Evolutionary conservation across 2,888 invertebrate genomes (phyloP).

Genomic region (Drosophila limbata): DNA sequence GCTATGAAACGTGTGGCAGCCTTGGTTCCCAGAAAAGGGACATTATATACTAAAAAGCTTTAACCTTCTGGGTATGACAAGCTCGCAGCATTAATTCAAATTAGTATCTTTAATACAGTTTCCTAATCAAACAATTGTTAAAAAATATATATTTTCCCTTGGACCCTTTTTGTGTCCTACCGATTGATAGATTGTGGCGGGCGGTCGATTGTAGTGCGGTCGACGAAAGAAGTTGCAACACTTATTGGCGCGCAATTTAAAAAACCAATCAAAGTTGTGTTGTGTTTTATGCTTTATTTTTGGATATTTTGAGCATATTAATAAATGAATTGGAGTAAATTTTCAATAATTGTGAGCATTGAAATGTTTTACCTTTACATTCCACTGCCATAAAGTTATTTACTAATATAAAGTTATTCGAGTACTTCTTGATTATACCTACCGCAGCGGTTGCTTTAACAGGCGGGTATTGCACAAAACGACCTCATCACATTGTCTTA

Average conservation of each 20-base stretch:
- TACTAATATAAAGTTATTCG: constrained; percentile 17
- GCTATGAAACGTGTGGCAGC: too few relatives aligned
- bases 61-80: too few relatives aligned
- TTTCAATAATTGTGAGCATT: neutral
- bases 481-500: constrained; percentile 57
- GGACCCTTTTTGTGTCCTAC: too few relatives aligned
- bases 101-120: too few relatives aligned
- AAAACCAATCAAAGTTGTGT: neutral
- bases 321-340: neutral
- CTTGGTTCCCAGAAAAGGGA: too few relatives aligned
- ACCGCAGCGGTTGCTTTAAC: constrained; percentile 59
- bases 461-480: constrained; percentile 53
- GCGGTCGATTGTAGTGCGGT: constrained; percentile 11
- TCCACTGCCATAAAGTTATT: constrained; percentile 1
- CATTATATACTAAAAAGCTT: too few relatives aligned
- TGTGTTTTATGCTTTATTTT: neutral
- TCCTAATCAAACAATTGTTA: rapidly evolving
- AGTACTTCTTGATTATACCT: constrained; percentile 47
- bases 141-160: too few relatives aligned
- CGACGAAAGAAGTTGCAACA: constrained; percentile 9
- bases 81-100: too few relatives aligned
- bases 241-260: constrained; percentile 35
- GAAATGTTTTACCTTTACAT: neutral
- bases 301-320: neutral
- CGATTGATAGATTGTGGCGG: too few relatives aligned